Base-by-base conservation (phyloP, 1,140 invertebrate species). In the Ips nitidus region DNA sequence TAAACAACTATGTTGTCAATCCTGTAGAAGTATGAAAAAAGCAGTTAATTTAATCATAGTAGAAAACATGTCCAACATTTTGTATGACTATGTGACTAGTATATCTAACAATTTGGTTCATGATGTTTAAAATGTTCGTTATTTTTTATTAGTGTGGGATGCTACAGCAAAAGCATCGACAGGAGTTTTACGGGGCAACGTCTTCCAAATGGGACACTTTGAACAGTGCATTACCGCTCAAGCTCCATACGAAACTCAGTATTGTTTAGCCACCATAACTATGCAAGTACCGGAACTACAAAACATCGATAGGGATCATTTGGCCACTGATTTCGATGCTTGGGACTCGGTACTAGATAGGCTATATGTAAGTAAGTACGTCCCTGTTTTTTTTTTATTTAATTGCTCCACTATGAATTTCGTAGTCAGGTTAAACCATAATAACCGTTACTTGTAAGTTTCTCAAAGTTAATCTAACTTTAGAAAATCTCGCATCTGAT, bases 181-280 rank as follows among this genome's bases (percentile, higher is more conserved):
- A 41, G 87, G 87, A 4, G 74, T 87, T 4, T 74, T 88, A 0
- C 83, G 80, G 22, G 87, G 85, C 0, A 86, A 83, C 60, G 80
- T 81, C 1, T 87, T 83, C 73, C 84, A 88, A 55, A 80, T 89
- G 43, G 87, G 87, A 1, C 85, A 88, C 76, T 88, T 85, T 71
- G 87, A 89, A 69, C 84, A 89, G 74, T 88, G 87, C 59, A 73
- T 88, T 36, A 73, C 79, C 8, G 80, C 79, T 1, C 79, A 83
- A 42, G 78, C 79, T 1, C 83, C 83, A 1, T 80, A 86, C 43
- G 76, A 77, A 43, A 82, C 83, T 0, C 83, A 86, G 76, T 87
- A 86, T 74, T 87, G 86, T 75, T 74, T 87, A 8, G 83, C 82
- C 2, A 81, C 83, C 4, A 77, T 86, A 7, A 64, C 75, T 67